Evolutionary conservation across 2,888 invertebrate species (phyloP).

Genomic region (Erynnis tages): DNA sequence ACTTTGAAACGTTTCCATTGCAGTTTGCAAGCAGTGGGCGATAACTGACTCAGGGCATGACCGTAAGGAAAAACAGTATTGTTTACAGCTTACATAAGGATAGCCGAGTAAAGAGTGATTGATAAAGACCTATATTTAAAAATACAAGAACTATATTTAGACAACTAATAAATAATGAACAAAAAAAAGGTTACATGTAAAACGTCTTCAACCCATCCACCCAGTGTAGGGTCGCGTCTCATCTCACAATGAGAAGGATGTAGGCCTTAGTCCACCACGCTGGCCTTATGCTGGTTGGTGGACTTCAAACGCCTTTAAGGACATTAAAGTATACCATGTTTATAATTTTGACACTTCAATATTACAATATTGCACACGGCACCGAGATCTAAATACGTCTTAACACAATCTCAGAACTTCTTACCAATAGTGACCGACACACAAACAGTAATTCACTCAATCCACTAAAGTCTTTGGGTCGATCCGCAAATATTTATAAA

Average conservation of each 20-base stretch:
- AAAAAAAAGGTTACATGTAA: no score
- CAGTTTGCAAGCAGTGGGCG: background rate
- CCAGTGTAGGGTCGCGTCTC: no score
- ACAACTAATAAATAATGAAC: no score
- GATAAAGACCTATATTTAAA: no score
- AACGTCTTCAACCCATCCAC: no score
- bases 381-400: conserved; percentile 11
- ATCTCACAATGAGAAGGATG: no score
- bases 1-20: background rate
- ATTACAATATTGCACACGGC: background rate
- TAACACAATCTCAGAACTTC: background rate
- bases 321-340: no score
- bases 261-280: no score
- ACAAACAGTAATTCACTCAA: conserved; percentile 5
- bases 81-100: conserved; percentile 7
- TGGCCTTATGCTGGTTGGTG: no score
- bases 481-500: conserved; percentile 19
- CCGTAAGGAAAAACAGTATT: conserved; percentile 10
- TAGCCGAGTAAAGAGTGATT: no score
- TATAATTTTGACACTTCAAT: background rate
- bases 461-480: conserved; percentile 23
- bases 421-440: conserved; percentile 4
- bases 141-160: no score
- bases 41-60: background rate
- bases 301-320: no score